Percentiles rank a stretch among this genome's conserved stretches.
Evolutionary conservation across 1,140 invertebrate genomes (phyloP).

Genomic region (Cydia fagiglandana): DNA sequence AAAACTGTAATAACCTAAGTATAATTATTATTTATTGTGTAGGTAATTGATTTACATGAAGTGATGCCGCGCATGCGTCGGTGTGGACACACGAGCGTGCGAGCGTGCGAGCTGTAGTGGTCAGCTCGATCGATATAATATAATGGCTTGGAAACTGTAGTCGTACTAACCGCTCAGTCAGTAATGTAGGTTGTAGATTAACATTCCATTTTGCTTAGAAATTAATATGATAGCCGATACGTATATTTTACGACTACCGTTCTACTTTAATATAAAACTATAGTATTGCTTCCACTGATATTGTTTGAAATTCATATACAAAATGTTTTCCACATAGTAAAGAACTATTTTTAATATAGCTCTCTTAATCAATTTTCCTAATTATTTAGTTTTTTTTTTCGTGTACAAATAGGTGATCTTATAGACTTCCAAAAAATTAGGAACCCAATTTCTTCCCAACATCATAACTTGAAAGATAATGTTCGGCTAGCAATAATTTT

Average conservation of each 20-base stretch:
- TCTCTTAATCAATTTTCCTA: background rate
- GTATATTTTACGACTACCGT: constrained; percentile 5
- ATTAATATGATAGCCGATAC: constrained; percentile 17
- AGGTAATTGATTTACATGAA: background rate
- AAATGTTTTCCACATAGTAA: background rate
- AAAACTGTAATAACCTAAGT: constrained; percentile 1
- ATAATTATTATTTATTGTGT: constrained; percentile 5
- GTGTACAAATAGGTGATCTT: background rate
- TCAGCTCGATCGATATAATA: constrained; percentile 4
- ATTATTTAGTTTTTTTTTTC: background rate
- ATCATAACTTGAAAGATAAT: constrained; percentile 18
- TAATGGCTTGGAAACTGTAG: constrained; percentile 38
- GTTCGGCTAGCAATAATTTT: constrained; percentile 37
- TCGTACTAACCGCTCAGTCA: constrained; percentile 44
- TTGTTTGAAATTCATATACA: background rate
- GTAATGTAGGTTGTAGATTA: constrained; percentile 61
- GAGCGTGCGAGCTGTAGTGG: background rate
- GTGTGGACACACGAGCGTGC: background rate
- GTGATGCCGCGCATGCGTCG: background rate
- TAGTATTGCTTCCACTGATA: constrained; percentile 13
- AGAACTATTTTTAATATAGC: constrained; percentile 11
- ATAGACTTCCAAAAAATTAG: background rate
- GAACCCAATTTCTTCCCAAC: constrained; percentile 18
- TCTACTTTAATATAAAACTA: background rate
- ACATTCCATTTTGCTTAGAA: constrained; percentile 56